Percentiles rank a stretch among this genome's conserved stretches.
Evolutionary conservation across 92 coral and sea anemone species (phyloP).

Genomic region (Epizoanthus scotinus): DNA sequence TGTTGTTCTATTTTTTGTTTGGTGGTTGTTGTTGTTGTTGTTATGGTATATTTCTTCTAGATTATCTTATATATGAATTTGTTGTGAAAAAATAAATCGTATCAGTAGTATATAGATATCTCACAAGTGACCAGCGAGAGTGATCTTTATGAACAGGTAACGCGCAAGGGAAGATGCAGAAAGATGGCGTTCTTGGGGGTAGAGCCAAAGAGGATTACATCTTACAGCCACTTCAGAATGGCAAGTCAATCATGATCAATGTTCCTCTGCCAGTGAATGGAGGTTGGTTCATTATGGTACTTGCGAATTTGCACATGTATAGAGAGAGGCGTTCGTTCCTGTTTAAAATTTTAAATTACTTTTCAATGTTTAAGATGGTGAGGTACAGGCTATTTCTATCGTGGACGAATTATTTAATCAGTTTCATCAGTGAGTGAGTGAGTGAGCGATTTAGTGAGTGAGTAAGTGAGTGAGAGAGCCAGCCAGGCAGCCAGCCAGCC

Average conservation of each 20-base stretch:
- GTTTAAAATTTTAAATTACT: too few relatives aligned
- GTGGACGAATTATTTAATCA: too few relatives aligned
- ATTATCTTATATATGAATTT: not conserved
- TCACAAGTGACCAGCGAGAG: not conserved
- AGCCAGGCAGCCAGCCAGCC: too few relatives aligned
- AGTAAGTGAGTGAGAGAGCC: too few relatives aligned
- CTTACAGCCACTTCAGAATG: constrained; percentile 75
- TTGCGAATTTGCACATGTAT: too few relatives aligned
- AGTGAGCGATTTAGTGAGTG: too few relatives aligned
- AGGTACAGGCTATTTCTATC: too few relatives aligned
- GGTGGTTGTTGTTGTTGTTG: not conserved
- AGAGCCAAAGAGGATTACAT: constrained; percentile 79
- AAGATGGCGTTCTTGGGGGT: constrained; percentile 67
- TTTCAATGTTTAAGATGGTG: too few relatives aligned
- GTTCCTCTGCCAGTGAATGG: constrained; percentile 69
- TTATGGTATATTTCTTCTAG: not conserved
- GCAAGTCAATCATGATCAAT: constrained; percentile 64
- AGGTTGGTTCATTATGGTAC: constrained; percentile 50
- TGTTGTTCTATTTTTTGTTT: not conserved
- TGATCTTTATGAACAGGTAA: constrained; percentile 59
- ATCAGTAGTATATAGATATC: not conserved
- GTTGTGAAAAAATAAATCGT: not conserved
- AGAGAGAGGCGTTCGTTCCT: too few relatives aligned
- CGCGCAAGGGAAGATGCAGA: constrained; percentile 94
- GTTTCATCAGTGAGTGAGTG: too few relatives aligned